phyloP scores from a whole-genome alignment of 2,888 invertebrate species.

The Lamellibrachia satsuma region DNA sequence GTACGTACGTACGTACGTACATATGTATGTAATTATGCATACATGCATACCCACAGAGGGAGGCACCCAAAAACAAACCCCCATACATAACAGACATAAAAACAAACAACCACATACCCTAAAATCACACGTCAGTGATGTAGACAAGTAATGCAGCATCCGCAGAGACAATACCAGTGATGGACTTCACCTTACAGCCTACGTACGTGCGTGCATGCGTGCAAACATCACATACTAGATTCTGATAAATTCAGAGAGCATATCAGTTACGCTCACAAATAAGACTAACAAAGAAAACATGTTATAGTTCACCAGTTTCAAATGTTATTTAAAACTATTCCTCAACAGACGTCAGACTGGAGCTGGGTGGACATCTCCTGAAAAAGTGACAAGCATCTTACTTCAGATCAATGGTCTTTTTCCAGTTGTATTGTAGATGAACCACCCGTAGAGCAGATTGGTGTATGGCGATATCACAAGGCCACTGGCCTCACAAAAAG shows the following conservation, averaged over 20 bases:
- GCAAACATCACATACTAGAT: background rate
- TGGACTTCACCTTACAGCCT: background rate
- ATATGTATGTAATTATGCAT: background rate
- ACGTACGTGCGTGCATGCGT: background rate
- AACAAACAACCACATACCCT: background rate
- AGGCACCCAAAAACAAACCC: background rate
- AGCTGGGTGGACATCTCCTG: background rate
- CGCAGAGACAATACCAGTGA: background rate
- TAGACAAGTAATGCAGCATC: too few relatives aligned
- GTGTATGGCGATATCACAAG: too few relatives aligned
- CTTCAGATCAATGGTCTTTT: too few relatives aligned
- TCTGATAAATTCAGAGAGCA: background rate
- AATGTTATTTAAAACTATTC: background rate
- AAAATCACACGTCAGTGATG: background rate
- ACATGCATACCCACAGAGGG: background rate
- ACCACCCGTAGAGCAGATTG: too few relatives aligned
- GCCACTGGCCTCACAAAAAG: too few relatives aligned
- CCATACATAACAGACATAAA: background rate
- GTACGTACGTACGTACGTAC: background rate
- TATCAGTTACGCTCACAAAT: background rate
- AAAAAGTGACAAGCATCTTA: background rate
- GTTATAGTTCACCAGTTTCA: background rate
- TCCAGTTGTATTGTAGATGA: too few relatives aligned
- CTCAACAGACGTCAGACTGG: background rate
- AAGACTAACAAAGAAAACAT: background rate